phyloP scores from a whole-genome alignment of 2,797 vertebrate genomes.

The Rhadinocentrus ornatus region DNA sequence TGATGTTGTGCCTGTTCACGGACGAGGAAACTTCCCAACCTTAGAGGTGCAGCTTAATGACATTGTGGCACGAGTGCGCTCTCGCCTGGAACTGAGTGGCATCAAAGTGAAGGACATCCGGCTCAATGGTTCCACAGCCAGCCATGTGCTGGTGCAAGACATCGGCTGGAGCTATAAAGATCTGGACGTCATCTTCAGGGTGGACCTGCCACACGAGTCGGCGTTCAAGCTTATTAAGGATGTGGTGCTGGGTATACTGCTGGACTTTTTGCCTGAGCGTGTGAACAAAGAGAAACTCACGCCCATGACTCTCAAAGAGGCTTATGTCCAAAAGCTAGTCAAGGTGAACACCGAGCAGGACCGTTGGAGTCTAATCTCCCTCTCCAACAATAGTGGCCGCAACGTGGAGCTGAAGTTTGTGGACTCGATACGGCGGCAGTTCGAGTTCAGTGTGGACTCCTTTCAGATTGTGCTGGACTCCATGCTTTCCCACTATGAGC shows the following conservation, averaged over 20 bases:
- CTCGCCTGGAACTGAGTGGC: slow-evolving; percentile 85
- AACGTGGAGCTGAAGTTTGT: slow-evolving; percentile 98
- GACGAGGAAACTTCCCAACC: slow-evolving; percentile 96
- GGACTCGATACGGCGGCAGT: slow-evolving; percentile 93
- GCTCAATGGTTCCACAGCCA: slow-evolving; percentile 95
- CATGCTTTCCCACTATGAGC: slow-evolving; percentile 89
- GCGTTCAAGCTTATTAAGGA: slow-evolving; percentile 93
- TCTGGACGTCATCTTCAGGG: slow-evolving; percentile 95
- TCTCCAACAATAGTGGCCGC: slow-evolving; percentile 95
- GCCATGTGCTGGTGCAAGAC: slow-evolving; percentile 95
- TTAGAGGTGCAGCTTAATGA: slow-evolving; percentile 93
- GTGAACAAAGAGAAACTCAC: slow-evolving; percentile 96
- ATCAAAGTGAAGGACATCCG: slow-evolving; percentile 90
- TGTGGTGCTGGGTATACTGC: slow-evolving; percentile 91
- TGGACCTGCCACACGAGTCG: slow-evolving; percentile 88
- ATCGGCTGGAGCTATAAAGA: slow-evolving; percentile 96
- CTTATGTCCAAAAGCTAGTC: slow-evolving; percentile 96
- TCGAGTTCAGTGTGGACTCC: slow-evolving; percentile 98
- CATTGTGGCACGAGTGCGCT: slow-evolving; percentile 91
- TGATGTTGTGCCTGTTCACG: slow-evolving; percentile 91
- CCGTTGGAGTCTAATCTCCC: slow-evolving; percentile 97
- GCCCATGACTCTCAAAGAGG: slow-evolving; percentile 92
- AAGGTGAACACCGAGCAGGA: slow-evolving; percentile 95
- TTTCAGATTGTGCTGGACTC: slow-evolving; percentile 98
- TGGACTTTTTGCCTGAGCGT: slow-evolving; percentile 95